Base-by-base conservation (phyloP, 2,113 vertebrate genomes). In the Carollia perspicillata region DNA sequence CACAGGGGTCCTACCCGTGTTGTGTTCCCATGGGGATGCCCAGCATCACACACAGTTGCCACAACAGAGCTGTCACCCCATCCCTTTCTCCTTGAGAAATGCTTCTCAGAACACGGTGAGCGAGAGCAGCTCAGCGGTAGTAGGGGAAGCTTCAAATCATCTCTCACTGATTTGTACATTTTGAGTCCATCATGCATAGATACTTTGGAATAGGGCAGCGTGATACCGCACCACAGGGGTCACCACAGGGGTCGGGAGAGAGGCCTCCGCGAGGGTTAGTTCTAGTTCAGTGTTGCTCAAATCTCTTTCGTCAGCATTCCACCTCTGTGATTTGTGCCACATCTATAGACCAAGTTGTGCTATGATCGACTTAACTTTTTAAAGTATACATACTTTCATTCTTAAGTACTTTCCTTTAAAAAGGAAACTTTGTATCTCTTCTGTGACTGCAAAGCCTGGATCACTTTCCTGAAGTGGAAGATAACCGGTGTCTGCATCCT, bases 351-450 rank as follows among this genome's bases (percentile, higher is more conserved):
- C 51, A 63, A 49, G 12, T 13, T 51, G 40, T 77, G 49, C 44
- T 69, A 30, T 89, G 49, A 77, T 5, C 42, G 35, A 89, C 69
- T 71, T n/a, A 20, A 28, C 44, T 92, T 60, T 6, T 68, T 65
- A 22, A 86, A 91, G 72, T 37, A 60, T 60, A 60, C 58, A 80
- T n/a, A 83, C 58, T 75, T 83, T 68, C n/a, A 23, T 83, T 72
- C 63, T 74, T 80, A 92, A 87, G 74, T 55, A 74, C 47, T 87
- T 85, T 60, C 68, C 84, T 49, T 42, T 83, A 68, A 88, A 92
- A 89, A 92, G 28, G 63, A 53, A 85, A 51, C 30, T 80, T 86
- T 37, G 6, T 75, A 23, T 37, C 55, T 66, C 13, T 53, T 7
- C 26, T 66, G 17, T 77, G 84, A 93, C 49, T 51, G 60, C 26